These are phyloP conservation scores for Drosophila sp. DNA, from an alignment of 1,140 invertebrate species.

Conservation along the genomic window DNA sequence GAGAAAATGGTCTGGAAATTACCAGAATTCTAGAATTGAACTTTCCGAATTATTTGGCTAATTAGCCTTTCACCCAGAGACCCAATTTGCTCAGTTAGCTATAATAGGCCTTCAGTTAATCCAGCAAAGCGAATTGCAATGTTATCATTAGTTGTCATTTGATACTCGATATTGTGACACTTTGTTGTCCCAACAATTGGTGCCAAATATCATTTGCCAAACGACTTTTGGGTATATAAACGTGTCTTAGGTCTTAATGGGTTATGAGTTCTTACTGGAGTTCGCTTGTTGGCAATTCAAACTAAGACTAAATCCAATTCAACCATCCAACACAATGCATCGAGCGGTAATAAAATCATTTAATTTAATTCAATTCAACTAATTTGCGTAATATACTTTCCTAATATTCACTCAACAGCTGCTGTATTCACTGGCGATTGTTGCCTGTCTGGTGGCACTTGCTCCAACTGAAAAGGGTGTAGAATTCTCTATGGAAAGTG, in stretches of 20 bases:
- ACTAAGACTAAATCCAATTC: slow-evolving; percentile 76
- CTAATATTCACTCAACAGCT: slow-evolving; percentile 26
- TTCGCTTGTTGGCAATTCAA: slow-evolving; percentile 73
- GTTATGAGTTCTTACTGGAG: slow-evolving; percentile 79
- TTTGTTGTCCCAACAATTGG: slow-evolving; percentile 36
- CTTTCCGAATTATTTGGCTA: not conserved
- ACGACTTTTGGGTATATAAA: slow-evolving; percentile 63
- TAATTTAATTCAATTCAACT: not conserved
- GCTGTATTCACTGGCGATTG: slow-evolving; percentile 60
- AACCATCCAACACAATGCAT: slow-evolving; percentile 50
- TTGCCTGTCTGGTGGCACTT: slow-evolving; percentile 32
- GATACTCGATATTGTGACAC: slow-evolving; percentile 25
- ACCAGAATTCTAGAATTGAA: not conserved
- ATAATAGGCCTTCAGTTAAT: slow-evolving; percentile 44
- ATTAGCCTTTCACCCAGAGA: slow-evolving; percentile 4
- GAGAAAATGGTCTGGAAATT: not conserved
- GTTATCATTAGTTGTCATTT: slow-evolving; percentile 35
- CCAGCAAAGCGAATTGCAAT: slow-evolving; percentile 36
- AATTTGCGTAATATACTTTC: not conserved
- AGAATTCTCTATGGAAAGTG: not conserved
- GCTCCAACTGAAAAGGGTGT: not conserved
- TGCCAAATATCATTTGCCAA: slow-evolving; percentile 54
- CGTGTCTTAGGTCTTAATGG: slow-evolving; percentile 32
- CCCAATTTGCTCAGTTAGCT: not conserved
- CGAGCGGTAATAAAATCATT: slow-evolving; percentile 44